phyloP scores from a whole-genome alignment of 2,797 vertebrate species.

The Dromococcyx pavoninus region DNA sequence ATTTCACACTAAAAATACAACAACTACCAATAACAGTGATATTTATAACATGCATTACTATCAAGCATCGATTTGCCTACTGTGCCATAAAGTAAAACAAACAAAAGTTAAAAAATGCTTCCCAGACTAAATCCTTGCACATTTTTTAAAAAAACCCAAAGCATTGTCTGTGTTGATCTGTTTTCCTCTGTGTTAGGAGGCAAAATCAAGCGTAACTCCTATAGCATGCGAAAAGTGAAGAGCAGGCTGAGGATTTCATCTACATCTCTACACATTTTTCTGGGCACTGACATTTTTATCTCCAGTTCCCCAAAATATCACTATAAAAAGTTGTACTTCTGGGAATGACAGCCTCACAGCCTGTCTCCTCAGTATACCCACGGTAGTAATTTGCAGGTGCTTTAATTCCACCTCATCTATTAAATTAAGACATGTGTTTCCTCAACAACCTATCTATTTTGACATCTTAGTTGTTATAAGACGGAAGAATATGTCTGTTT shows the following conservation, averaged over 20 bases:
- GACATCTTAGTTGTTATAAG: constrained; percentile 64
- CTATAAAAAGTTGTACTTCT: constrained; percentile 36
- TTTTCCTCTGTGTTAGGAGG: not conserved
- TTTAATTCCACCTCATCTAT: constrained; percentile 70
- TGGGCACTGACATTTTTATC: constrained; percentile 39
- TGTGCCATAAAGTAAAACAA: not conserved
- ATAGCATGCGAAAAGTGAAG: not conserved
- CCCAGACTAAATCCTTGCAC: not conserved
- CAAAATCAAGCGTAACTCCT: not conserved
- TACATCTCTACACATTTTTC: not conserved
- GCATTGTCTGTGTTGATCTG: not conserved
- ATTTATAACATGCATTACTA: constrained; percentile 1
- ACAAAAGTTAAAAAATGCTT: not conserved
- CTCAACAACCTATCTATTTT: constrained; percentile 70
- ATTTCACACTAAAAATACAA: constrained; percentile 41
- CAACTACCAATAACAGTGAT: not conserved
- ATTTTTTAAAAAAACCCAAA: not conserved
- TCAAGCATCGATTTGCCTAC: not conserved
- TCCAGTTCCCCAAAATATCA: constrained; percentile 39
- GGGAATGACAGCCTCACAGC: constrained; percentile 11
- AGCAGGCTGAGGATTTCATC: not conserved
- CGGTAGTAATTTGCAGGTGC: constrained; percentile 56
- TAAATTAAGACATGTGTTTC: constrained; percentile 67
- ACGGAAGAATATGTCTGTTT: constrained; percentile 39
- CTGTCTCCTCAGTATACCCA: constrained; percentile 56